Evolutionary conservation across 2,113 vertebrate species (phyloP), one percentile per base, ranked within the genome.

Genomic region (Hassar affinis): DNA sequence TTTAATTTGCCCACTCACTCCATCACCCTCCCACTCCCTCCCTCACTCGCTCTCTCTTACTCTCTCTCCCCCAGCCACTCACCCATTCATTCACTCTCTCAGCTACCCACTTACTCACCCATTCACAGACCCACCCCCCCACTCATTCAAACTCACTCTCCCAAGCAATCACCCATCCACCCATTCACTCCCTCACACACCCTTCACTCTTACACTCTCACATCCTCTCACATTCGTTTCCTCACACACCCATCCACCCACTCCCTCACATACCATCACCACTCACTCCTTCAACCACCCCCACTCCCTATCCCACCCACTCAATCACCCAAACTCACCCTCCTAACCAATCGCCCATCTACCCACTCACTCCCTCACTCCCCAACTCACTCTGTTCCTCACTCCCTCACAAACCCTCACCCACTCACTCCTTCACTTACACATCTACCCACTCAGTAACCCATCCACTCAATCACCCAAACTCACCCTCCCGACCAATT

Each of bases 71-170:
- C n/a, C 57, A 18, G 25, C 25, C 22, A 59, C 12, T 18, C 25
- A 14, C 27, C 2, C 17, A n/a, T n/a, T n/a, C n/a, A n/a, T n/a
- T n/a, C n/a, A n/a, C n/a, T n/a, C n/a, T n/a, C n/a, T n/a, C n/a
- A n/a, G n/a, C n/a, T n/a, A n/a, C n/a, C n/a, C n/a, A n/a, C n/a
- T n/a, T n/a, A 18, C 11, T 62, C n/a, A 14, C 11, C 4, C 14
- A 62, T 12, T 17, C 35, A 5, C 54, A 14, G 27, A 14, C 14
- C 25, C 15, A 42, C 49, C 52, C n/a, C 3, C 8, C 6, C 57
- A 27, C n/a, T n/a, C 25, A 0, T 0, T 2, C 1, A 1, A 3
- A 0, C 18, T 6, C 54, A 18, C 25, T n/a, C n/a, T 1, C 25
- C n/a, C n/a, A n/a, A n/a, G n/a, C 52, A 56, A 22, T n/a, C 17